Base-by-base conservation (phyloP, 2,113 vertebrate species). In the Pelecanus crispus region DNA sequence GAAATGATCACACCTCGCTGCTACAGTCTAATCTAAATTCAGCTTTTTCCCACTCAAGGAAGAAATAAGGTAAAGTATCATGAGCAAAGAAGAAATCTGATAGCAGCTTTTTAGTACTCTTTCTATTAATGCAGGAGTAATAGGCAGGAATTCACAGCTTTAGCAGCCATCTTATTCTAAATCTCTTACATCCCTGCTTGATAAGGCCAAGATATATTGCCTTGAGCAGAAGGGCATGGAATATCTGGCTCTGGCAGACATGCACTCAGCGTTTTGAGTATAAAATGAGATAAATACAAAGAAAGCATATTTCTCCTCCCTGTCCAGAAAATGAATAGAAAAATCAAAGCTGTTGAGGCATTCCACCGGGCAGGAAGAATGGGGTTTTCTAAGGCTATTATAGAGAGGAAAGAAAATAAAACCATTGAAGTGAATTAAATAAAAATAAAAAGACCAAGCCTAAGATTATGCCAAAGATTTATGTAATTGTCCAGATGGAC, bases 241-340 rank as follows among this genome's bases (percentile, higher is more conserved):
- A 9, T 73, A 71, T 78, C 72, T 90, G 22, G n/a, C 47, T 84
- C 59, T 81, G 77, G 63, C 63, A 89, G 50, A 86, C 6, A 12
- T 12, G 25, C 56, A 31, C 44, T 89, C 82, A 53, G 8, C 0
- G 0, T 92, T 62, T 65, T 36, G 31, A 62, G 67, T 63, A 26
- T 70, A 81, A 94, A 91, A 62, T 58, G 34, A 65, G 63, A 28
- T 49, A 83, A 58, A 86, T 88, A 62, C 5, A 36, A 78, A 70
- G 42, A 80, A 67, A 47, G 26, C 1, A 0, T 79, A 34, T 68
- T 91, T 80, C 2, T 88, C 19, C 10, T n/a, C 9, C 32, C 16
- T 2, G 0, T 42, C 9, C 8, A 20, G 73, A 47, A 21, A 56
- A 24, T 1, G 0, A 49, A 36, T 2, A 28, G 20, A 73, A 42